Evolutionary conservation across 2,888 invertebrate species (phyloP).

Genomic region (Tenthredo mesomela): DNA sequence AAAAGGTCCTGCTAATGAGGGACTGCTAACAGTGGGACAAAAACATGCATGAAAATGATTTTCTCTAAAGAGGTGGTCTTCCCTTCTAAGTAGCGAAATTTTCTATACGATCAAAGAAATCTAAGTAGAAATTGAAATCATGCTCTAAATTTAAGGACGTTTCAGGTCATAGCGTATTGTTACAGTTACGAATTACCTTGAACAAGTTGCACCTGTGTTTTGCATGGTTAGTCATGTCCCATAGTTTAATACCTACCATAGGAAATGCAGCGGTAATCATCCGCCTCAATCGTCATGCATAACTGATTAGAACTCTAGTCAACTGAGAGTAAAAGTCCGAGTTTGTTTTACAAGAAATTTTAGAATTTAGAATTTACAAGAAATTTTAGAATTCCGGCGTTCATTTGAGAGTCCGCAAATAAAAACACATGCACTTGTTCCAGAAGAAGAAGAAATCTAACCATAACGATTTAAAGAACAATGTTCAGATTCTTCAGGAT

Average conservation of each 20-base stretch:
- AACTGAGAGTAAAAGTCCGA: conserved; percentile 34
- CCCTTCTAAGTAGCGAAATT: not conserved
- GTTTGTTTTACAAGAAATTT: not conserved
- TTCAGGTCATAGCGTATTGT: conserved; percentile 4
- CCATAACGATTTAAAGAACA: too few relatives aligned
- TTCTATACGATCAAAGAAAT: not conserved
- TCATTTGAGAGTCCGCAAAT: too few relatives aligned
- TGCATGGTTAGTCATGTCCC: conserved; percentile 43
- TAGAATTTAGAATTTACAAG: not conserved
- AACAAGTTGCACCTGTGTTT: conserved; percentile 44
- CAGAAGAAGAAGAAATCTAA: not conserved
- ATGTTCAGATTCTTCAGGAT: too few relatives aligned
- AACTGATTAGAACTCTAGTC: conserved; percentile 32
- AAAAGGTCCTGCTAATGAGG: conserved; percentile 39
- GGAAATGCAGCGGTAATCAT: conserved; percentile 2
- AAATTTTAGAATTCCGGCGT: not conserved
- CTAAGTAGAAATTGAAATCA: not conserved
- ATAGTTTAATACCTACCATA: not conserved
- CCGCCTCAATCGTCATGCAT: conserved; percentile 37
- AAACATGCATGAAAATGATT: not conserved
- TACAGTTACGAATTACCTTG: conserved; percentile 9
- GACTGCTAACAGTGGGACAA: not conserved
- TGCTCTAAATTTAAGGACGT: not conserved
- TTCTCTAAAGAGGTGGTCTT: not conserved
- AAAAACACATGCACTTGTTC: too few relatives aligned